These are phyloP conservation scores for Cataglyphis hispanica DNA, from an alignment of 1,140 invertebrate species.

Conservation along the genomic window DNA sequence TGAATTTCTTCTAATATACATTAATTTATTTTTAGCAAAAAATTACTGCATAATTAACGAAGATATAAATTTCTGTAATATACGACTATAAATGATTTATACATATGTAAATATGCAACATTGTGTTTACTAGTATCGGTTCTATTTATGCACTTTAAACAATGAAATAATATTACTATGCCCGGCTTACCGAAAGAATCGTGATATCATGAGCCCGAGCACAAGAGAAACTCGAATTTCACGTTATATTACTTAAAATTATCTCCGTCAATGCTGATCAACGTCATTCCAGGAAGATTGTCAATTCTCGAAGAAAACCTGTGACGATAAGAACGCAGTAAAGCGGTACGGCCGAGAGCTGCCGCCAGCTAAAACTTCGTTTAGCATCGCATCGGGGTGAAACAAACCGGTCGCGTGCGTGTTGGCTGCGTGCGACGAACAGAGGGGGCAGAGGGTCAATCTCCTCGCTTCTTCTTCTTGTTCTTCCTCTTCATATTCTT, in stretches of 20 bases:
- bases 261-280: slow-evolving; percentile 34
- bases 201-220: background rate
- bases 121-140: background rate
- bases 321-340: slow-evolving; percentile 62
- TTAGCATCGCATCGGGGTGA: slow-evolving; percentile 83
- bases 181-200: slow-evolving; percentile 9
- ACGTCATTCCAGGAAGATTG: slow-evolving; percentile 50
- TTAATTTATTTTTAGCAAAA: slow-evolving; percentile 1
- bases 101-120: slow-evolving; percentile 8
- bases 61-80: slow-evolving; percentile 6
- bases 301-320: slow-evolving; percentile 62
- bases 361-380: slow-evolving; percentile 82
- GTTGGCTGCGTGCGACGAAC: slow-evolving; percentile 78
- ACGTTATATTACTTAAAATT: slow-evolving; percentile 42
- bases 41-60: slow-evolving; percentile 5
- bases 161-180: slow-evolving; percentile 17
- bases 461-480: slow-evolving; percentile 77
- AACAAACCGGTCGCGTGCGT: slow-evolving; percentile 85
- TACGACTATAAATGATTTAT: slow-evolving; percentile 1
- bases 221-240: slow-evolving; percentile 2
- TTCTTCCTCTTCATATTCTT: slow-evolving; percentile 67
- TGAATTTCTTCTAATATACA: background rate
- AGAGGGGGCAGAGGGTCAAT: slow-evolving; percentile 84
- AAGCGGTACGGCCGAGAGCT: slow-evolving; percentile 77
- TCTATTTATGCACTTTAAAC: background rate